Evolutionary conservation across 2,888 invertebrate species (phyloP), one percentile per base, ranked within the genome.

Genomic region (Lymantria dispar): DNA sequence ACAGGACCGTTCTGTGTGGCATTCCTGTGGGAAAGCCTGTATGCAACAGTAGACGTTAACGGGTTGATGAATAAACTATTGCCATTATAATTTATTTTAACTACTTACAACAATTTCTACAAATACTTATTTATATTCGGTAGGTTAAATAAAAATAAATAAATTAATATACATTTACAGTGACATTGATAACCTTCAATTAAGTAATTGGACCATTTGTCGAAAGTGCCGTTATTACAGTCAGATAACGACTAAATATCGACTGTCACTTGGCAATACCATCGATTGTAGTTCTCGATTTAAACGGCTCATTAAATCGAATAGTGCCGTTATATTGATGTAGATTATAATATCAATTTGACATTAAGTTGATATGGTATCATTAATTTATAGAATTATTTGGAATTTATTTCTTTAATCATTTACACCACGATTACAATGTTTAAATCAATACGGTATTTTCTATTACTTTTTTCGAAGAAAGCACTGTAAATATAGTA

Each of bases 261-360:
- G 22, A 22, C 22, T 22, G 22, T 22, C 52, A 57, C 42, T 52
- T 52, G 50, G 56, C 64, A 63, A 73, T 79, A 72, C 73, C 74
- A 64, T 63, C 60, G 64, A 67, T 64, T 62, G 67, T 69, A 70
- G 68, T 69, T 70, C 58, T 70, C 67, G 72, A 79, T 77, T 77
- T 74, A 72, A 83, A 78, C 69, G 76, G 68, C 68, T 74, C 79
- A 83, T 84, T 83, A 80, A 80, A 76, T 76, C 70, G 73, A 76
- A 75, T 61, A 58, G 64, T 62, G 58, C 69, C 59, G 68, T 76
- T 72, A 75, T 72, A 68, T 54, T 50, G 50, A 54, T 68, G 63
- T 69, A 57, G 60, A 66, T n/a, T 56, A 62, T 64, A 62, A 64
- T 65, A 74, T 65, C 64, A 72, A 74, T 73, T 64, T 69, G 62